These are phyloP conservation scores for Idaea straminata DNA, from an alignment of 2,888 invertebrate species.

Conservation along the genomic window DNA sequence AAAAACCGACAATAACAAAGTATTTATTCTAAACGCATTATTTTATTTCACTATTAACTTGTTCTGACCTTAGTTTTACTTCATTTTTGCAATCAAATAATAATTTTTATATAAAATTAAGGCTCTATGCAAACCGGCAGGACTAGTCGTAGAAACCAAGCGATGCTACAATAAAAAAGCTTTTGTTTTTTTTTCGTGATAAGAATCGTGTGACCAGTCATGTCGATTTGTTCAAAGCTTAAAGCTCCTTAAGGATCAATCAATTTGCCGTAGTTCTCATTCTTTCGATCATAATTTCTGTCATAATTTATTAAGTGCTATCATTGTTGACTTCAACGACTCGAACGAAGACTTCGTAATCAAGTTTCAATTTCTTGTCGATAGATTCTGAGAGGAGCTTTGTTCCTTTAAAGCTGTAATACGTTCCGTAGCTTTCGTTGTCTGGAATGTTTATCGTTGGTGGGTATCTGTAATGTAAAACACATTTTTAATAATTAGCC, in stretches of 20 bases:
- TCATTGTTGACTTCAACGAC: conserved; percentile 48
- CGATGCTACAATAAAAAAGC: no score
- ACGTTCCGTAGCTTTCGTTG: conserved; percentile 59
- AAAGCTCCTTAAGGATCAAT: not conserved
- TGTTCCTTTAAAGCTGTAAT: conserved; percentile 65
- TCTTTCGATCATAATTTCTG: not conserved
- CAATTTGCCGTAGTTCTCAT: not conserved
- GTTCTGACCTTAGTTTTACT: not conserved
- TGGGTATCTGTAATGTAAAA: conserved; percentile 54
- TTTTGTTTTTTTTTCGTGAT: no score
- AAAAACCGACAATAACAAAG: conserved; percentile 12
- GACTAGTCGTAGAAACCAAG: no score
- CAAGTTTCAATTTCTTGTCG: conserved; percentile 60
- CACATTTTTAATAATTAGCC: conserved; percentile 3
- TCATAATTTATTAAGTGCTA: not conserved
- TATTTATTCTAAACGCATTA: conserved; percentile 17
- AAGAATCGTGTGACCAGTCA: no score
- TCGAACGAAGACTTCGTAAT: conserved; percentile 69
- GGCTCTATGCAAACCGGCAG: no score
- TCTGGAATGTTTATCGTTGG: conserved; percentile 49
- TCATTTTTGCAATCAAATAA: no score
- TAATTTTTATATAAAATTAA: no score
- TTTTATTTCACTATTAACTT: conserved; percentile 22
- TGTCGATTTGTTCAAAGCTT: no score
- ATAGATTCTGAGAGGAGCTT: conserved; percentile 52